Base-by-base conservation (phyloP, 2,888 invertebrate species). In the Drosophila prostipennis region DNA sequence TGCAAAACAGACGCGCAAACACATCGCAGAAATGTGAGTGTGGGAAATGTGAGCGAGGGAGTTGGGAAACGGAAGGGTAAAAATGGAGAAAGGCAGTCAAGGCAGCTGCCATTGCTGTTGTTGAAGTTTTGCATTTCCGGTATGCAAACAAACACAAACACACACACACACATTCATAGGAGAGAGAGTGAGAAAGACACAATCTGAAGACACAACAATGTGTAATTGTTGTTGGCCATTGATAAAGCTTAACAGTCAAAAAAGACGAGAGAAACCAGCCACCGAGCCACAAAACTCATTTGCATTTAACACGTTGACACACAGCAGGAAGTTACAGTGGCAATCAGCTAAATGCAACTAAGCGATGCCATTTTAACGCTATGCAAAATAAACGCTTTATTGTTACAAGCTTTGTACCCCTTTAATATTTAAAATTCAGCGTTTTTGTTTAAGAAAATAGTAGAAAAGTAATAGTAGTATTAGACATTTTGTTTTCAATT, bases 81-180 rank as follows among this genome's bases (percentile, higher is more conserved):
- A 53, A 37, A 43, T 16, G 59, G 13, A 60, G 52, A 43, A 53
- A 53, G 68, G 64, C 63, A 70, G 59, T 40, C 40, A 49, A 49
- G 65, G 63, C 63, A 70, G 57, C 46, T 71, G 81, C 61, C 63
- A 64, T 57, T 52, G 67, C 69, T 81, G 81, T 58, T 69, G 81
- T 67, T 86, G 76, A 83, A 88, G 87, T 81, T 90, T 90, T 83
- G 88, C 89, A 89, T 89, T 90, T 89, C 89, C 90, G 90, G 89
- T 85, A 83, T 87, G 87, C 81, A 83, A 80, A 77, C 84, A 80
- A 14, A 60, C 42, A 75, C 75, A 34, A 16, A 43, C 26, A n/a
- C n/a, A n/a, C n/a, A 49, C 42, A 75, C 75, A 34, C 19, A 43
- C 26, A 37, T 36, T 61, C 14, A 6, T 11, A 19, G 13, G 10